These are phyloP conservation scores for Rhabdomys pumilio DNA, from an alignment of 2,797 vertebrate genomes.

Conservation along the genomic window DNA sequence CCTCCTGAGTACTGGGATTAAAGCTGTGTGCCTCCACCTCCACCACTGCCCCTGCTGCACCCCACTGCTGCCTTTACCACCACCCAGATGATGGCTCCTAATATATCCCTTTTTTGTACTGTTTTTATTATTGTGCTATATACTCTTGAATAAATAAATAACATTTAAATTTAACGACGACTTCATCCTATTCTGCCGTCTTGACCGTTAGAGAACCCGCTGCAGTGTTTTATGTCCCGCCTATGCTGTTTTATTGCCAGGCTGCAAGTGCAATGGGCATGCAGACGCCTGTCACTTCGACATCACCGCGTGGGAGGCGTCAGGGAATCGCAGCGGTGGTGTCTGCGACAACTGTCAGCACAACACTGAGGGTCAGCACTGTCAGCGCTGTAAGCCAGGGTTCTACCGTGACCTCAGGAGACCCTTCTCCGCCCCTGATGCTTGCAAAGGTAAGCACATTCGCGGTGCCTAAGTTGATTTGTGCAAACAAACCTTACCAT, in stretches of 20 bases:
- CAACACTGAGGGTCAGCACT: slow-evolving; percentile 96
- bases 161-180: not conserved
- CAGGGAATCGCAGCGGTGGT: slow-evolving; percentile 94
- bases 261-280: slow-evolving; percentile 97
- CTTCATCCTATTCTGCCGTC: not conserved
- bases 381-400: slow-evolving; percentile 94
- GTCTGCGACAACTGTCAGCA: slow-evolving; percentile 95
- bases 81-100: not conserved
- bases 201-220: not conserved
- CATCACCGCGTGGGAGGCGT: slow-evolving; percentile 92
- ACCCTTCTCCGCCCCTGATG: slow-evolving; percentile 91
- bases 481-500: not conserved
- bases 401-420: slow-evolving; percentile 94
- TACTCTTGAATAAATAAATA: not conserved
- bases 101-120: not conserved
- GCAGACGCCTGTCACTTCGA: slow-evolving; percentile 96
- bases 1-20: not conserved
- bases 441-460: slow-evolving; percentile 94
- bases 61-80: not conserved
- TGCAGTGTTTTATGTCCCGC: slow-evolving; percentile 31
- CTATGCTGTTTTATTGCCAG: slow-evolving; percentile 86
- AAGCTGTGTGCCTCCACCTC: accelerated
- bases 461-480: not conserved
- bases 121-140: slow-evolving; percentile 15
- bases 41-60: not conserved